phyloP scores from a whole-genome alignment of 1,140 invertebrate species.

The Maniola jurtina region DNA sequence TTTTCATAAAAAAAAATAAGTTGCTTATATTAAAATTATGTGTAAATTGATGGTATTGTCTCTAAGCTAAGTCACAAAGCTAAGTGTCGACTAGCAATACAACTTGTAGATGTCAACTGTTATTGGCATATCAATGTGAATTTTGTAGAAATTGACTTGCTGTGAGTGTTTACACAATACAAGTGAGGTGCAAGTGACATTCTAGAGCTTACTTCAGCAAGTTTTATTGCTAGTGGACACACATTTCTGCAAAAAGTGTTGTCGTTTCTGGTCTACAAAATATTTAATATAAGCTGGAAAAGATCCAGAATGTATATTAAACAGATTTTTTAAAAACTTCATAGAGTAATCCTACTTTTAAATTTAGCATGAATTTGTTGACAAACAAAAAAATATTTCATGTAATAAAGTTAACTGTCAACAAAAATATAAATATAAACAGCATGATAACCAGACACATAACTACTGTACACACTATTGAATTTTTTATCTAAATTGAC shows the following conservation, averaged over 20 bases:
- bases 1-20: too few species aligned
- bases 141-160: too few species aligned
- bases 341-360: background rate
- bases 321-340: background rate
- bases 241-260: background rate
- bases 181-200: too few species aligned
- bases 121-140: too few species aligned
- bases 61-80: too few species aligned
- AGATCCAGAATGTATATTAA: background rate
- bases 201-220: too few species aligned
- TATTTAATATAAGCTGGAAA: background rate
- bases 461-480: constrained; percentile 12
- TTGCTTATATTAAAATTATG: too few species aligned
- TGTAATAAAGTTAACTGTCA: background rate
- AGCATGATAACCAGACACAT: constrained; percentile 24
- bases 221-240: too few species aligned
- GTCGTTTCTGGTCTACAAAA: background rate
- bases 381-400: background rate
- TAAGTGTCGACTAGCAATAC: too few species aligned
- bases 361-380: constrained; percentile 18
- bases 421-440: constrained; percentile 16
- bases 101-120: too few species aligned
- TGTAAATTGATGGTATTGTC: too few species aligned
- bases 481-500: constrained; percentile 21
- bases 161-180: too few species aligned